Conservation (phyloP, 2,888 invertebrate genomes). For the Poecilus cupreus region DNA sequence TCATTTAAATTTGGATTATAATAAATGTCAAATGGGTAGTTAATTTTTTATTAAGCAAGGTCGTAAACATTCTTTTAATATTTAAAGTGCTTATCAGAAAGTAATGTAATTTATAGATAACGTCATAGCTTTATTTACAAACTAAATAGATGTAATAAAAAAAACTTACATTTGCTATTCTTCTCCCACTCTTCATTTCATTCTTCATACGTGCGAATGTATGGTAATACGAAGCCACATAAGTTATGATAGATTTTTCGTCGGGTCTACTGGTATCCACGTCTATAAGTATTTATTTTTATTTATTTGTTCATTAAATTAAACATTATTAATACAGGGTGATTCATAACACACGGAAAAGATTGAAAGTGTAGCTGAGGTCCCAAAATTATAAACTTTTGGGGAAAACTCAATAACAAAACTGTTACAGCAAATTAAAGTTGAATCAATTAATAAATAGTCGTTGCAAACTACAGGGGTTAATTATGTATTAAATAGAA, state of each 20-base stretch:
- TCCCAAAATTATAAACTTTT: too few relatives aligned
- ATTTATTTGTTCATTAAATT: not conserved
- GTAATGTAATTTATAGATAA: not conserved
- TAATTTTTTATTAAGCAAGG: conserved; percentile 25
- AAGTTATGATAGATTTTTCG: conserved; percentile 99
- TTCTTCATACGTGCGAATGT: conserved; percentile 99
- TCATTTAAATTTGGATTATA: not conserved
- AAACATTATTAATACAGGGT: too few relatives aligned
- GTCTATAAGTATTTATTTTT: conserved; percentile 75
- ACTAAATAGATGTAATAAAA: not conserved
- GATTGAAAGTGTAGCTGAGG: too few relatives aligned
- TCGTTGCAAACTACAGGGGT: too few relatives aligned
- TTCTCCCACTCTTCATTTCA: conserved; percentile 96
- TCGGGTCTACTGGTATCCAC: conserved; percentile 95
- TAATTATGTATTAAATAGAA: too few relatives aligned
- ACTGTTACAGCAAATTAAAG: too few relatives aligned
- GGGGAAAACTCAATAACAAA: too few relatives aligned
- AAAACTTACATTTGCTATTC: conserved; percentile 93
- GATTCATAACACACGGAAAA: too few relatives aligned
- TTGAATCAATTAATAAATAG: too few relatives aligned
- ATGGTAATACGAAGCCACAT: conserved; percentile 99
- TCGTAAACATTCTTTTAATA: conserved; percentile 24
- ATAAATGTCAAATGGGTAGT: conserved; percentile 2
- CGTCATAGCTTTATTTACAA: conserved; percentile 48
- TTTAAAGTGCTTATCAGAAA: conserved; percentile 28